Evolutionary conservation across 2,888 invertebrate genomes (phyloP).

Genomic region (Leptinotarsa tumamoca): DNA sequence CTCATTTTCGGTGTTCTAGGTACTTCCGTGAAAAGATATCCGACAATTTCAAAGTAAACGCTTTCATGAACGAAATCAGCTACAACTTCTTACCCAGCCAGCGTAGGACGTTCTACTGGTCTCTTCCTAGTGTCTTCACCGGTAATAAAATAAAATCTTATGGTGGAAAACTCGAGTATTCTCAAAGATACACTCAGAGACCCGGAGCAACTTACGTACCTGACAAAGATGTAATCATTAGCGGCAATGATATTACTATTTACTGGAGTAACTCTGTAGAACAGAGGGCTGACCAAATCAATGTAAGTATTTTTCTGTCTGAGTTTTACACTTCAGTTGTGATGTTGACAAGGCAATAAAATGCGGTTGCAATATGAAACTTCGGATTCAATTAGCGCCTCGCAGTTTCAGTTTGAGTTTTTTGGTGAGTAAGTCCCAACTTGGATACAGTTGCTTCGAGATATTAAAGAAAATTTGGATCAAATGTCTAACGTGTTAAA

Average conservation of each 20-base stretch:
- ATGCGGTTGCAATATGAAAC: no score
- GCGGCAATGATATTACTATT: conserved; percentile 81
- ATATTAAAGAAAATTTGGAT: no score
- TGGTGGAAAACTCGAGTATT: conserved; percentile 83
- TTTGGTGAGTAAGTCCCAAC: no score
- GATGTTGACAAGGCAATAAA: no score
- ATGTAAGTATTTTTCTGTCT: conserved; percentile 69
- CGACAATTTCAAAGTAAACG: conserved; percentile 68
- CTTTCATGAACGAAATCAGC: conserved; percentile 73
- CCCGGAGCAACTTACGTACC: conserved; percentile 69
- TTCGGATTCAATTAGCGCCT: no score
- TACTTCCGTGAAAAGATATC: conserved; percentile 64
- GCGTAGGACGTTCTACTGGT: conserved; percentile 77
- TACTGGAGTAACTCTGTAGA: conserved; percentile 78
- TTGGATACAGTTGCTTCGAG: no score
- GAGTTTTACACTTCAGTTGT: neutral
- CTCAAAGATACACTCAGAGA: conserved; percentile 74
- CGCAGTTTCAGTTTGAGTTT: no score
- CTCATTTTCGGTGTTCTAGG: conserved; percentile 12
- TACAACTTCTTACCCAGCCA: conserved; percentile 69
- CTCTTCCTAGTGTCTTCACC: conserved; percentile 76
- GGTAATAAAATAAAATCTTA: conserved; percentile 88
- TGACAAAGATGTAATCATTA: conserved; percentile 86
- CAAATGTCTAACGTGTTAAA: no score
- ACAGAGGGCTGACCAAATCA: conserved; percentile 70